phyloP scores from a whole-genome alignment of 2,888 invertebrate genomes.

The Sipha maydis region DNA sequence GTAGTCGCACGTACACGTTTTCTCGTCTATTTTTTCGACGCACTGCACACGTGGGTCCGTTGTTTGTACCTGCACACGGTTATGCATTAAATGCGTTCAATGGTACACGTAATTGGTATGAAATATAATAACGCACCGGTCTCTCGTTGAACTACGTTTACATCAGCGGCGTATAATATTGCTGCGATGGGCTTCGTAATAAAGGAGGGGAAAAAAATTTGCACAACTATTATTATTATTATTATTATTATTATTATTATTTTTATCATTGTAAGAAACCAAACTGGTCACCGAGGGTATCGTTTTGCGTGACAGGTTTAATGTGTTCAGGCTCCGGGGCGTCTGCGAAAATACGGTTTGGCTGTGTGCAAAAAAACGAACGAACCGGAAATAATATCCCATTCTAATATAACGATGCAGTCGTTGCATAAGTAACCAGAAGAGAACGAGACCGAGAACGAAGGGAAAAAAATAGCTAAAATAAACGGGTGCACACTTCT shows the following conservation, averaged over 20 bases:
- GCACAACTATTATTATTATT: not conserved
- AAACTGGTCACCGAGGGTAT: conserved; percentile 22
- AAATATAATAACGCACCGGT: conserved; percentile 13
- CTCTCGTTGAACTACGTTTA: not conserved
- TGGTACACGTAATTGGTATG: not conserved
- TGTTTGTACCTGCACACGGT: not conserved
- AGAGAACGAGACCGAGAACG: not conserved
- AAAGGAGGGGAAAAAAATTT: not conserved
- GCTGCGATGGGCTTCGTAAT: not conserved
- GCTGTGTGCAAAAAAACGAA: conserved; percentile 33
- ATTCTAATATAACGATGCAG: conserved; percentile 8
- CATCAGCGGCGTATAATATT: not conserved
- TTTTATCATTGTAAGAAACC: conserved; percentile 24
- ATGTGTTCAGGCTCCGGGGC: not conserved
- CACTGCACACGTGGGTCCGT: not conserved
- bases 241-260: conserved; percentile 22
- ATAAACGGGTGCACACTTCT: conserved; percentile 21
- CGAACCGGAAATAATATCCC: conserved; percentile 47
- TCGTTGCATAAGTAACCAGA: conserved; percentile 45
- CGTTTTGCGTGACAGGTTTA: conserved; percentile 24
- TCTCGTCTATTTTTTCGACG: not conserved
- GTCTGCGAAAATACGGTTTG: conserved; percentile 1
- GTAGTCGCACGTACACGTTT: not conserved
- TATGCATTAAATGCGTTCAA: conserved; percentile 25
- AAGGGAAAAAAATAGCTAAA: conserved; percentile 18